Evolutionary conservation across 2,888 invertebrate species (phyloP), one percentile per base, ranked within the genome.

Genomic region (Drosophila fulvimacula): DNA sequence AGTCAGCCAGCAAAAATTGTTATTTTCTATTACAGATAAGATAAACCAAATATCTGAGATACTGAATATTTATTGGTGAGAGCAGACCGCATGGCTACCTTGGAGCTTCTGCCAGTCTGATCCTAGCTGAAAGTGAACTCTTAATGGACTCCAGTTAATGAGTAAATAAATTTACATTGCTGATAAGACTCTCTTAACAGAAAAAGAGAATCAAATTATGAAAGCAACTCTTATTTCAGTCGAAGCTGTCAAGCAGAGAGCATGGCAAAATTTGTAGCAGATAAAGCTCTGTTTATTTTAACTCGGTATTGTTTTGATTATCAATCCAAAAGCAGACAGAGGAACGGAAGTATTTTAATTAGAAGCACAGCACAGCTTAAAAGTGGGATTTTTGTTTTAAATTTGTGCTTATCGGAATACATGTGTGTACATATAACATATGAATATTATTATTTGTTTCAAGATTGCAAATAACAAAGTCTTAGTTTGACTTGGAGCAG

Each of bases 21-120:
- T 11, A 2, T 9, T 11, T 15, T 3, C 3, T 15, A 15, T 30
- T 9, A 10, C 1, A 58, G 76, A 75, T 76, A 63, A 72, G 76
- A 76, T 72, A 72, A 65, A 27, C 15, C 15, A 15, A 7, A 15
- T 7, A 21, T 0, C 1, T 15, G 13, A 15, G 21, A 21, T 15
- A 21, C 7, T 4, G 15, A 42, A 7, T 24, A 42, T 7, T 13
- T 21, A 21, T 15, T 21, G 5, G n/a, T 21, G 52, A 32, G 38
- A 71, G 51, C 51, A 75, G 76, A 48, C 66, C 27, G 41, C 38
- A 11, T 65, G 61, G 49, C 58, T 55, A 24, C 30, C 46, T 17
- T 9, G 13, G 5, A n/a, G 5, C 41, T 44, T 6, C 42, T 15
- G 13, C 6, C 5, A 21, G 21, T 41, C 41, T 13, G 21, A 17